Percentiles rank a stretch among this genome's conserved stretches.
These are phyloP conservation scores for Zosterops hypoxanthus DNA, from an alignment of 2,113 vertebrate genomes.

Conservation along the genomic window DNA sequence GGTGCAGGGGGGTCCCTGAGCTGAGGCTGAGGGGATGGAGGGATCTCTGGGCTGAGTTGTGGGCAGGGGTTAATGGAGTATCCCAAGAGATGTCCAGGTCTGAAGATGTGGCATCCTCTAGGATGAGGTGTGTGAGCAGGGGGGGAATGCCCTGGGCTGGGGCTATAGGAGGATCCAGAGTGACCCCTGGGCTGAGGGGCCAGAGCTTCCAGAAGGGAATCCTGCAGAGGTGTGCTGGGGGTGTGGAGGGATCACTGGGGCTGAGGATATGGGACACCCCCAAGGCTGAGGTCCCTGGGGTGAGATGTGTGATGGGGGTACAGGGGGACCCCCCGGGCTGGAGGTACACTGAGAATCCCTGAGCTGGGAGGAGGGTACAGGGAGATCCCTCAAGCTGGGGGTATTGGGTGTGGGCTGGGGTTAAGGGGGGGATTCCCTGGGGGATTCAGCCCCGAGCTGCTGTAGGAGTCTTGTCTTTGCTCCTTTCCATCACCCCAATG, in stretches of 20 bases:
- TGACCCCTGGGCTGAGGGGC: not conserved
- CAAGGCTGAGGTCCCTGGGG: not conserved
- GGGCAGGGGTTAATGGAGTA: not conserved
- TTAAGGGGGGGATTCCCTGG: not conserved
- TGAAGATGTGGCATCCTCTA: not conserved
- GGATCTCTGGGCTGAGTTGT: not conserved
- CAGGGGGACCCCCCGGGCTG: not conserved
- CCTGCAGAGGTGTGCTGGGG: accelerated
- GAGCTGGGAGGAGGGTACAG: not conserved
- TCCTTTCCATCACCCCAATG: accelerated
- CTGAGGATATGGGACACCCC: not conserved
- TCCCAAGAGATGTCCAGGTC: not conserved
- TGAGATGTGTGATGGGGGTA: not conserved
- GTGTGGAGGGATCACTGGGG: not conserved
- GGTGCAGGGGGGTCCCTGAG: not conserved
- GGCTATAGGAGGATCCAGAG: not conserved
- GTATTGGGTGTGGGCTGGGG: not conserved
- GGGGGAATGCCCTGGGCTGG: not conserved
- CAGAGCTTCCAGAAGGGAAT: not conserved
- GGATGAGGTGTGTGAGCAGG: not conserved
- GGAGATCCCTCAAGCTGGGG: not conserved
- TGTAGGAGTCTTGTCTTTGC: too few species aligned
- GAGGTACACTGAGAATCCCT: not conserved
- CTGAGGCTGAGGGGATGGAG: not conserved
- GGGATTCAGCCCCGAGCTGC: not conserved